phyloP scores from a whole-genome alignment of 2,113 vertebrate species.

The Grammomys surdaster region DNA sequence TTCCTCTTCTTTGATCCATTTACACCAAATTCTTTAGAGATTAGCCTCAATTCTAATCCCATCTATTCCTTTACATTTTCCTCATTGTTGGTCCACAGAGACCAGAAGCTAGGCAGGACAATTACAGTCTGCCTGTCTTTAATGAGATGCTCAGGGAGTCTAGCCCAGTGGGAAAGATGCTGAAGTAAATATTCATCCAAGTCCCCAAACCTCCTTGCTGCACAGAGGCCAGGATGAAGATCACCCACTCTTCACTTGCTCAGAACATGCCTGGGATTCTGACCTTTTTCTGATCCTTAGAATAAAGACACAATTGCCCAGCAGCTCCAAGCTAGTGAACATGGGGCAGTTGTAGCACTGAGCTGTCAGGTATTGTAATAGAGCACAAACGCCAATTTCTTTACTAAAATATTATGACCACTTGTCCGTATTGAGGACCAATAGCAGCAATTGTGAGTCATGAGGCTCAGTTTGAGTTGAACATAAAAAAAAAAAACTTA shows the following conservation, averaged over 20 bases:
- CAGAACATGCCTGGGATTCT: not conserved
- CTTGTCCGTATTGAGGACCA: not conserved
- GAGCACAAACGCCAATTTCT: not conserved
- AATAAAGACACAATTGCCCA: not conserved
- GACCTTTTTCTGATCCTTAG: not conserved
- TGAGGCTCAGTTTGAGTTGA: not conserved
- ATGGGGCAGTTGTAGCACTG: not conserved
- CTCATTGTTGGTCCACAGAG: not conserved
- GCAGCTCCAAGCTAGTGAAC: not conserved
- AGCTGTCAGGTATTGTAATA: not conserved
- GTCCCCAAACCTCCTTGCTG: not conserved
- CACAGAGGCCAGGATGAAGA: not conserved
- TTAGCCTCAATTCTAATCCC: not conserved
- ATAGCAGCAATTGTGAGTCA: not conserved
- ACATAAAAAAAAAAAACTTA: not conserved
- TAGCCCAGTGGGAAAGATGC: not conserved
- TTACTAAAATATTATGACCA: not conserved
- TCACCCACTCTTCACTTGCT: not conserved
- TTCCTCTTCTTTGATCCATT: not conserved
- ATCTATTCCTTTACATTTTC: not conserved
- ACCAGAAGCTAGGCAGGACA: not conserved
- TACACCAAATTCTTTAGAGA: not conserved
- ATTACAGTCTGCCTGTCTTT: slow-evolving; percentile 47
- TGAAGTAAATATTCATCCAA: not conserved
- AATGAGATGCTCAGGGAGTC: slow-evolving; percentile 56